phyloP scores from a whole-genome alignment of 2,888 invertebrate genomes.

The Punctoribates punctum region DNA sequence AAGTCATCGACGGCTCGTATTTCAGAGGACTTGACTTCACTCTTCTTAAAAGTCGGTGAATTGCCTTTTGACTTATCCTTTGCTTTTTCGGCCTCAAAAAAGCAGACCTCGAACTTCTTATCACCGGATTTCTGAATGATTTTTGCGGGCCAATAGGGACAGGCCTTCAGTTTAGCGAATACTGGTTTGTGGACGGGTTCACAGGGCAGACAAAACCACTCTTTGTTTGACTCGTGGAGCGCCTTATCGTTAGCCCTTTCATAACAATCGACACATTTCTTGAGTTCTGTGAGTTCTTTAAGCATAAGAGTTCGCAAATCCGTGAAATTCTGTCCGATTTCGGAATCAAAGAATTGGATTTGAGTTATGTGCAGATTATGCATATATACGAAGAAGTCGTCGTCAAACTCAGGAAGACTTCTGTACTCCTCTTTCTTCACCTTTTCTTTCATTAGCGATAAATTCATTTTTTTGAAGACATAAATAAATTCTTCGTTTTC shows the following conservation, averaged over 20 bases:
- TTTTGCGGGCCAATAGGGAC: slow-evolving; percentile 79
- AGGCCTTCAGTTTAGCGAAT: slow-evolving; percentile 74
- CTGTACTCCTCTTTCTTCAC: not conserved
- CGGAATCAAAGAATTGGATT: not conserved
- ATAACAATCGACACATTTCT: slow-evolving; percentile 74
- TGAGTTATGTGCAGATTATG: slow-evolving; percentile 3
- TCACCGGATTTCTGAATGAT: slow-evolving; percentile 62
- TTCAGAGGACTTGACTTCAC: not conserved
- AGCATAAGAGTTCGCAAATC: slow-evolving; percentile 55
- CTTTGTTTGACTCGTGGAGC: slow-evolving; percentile 51
- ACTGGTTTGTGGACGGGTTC: slow-evolving; percentile 70
- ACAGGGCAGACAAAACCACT: slow-evolving; percentile 56
- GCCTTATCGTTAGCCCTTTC: slow-evolving; percentile 69
- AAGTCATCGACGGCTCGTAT: not conserved
- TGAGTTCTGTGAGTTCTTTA: slow-evolving; percentile 69
- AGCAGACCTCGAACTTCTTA: slow-evolving; percentile 68
- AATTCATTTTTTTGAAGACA: slow-evolving; percentile 25
- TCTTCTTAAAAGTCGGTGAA: not conserved
- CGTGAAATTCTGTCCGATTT: not conserved
- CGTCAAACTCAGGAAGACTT: not conserved
- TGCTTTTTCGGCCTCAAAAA: slow-evolving; percentile 62
- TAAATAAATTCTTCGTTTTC: not conserved
- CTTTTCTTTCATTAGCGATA: not conserved
- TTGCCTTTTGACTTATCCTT: not conserved
- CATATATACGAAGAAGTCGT: slow-evolving; percentile 22